Evolutionary conservation across 2,888 invertebrate genomes (phyloP), one percentile per base, ranked within the genome.

Genomic region (Spialia ferax): DNA sequence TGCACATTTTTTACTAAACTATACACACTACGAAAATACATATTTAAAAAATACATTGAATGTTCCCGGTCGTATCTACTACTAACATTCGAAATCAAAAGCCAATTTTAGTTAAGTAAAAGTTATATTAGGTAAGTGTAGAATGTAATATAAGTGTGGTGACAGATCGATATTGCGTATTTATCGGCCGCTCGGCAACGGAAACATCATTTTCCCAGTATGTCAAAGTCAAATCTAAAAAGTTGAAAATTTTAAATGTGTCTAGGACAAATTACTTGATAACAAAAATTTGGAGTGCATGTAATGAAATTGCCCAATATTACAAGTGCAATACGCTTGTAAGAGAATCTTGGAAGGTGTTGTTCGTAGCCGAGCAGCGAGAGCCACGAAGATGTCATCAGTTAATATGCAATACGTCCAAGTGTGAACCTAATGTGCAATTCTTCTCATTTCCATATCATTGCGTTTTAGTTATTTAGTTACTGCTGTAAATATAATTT

Each of bases 381-480:
- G 55, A 29, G 55, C 55, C 55, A 55, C 77, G 72, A 75, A 75
- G 42, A 54, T 74, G 82, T 83, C 83, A 80, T 80, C 85, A 80
- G 77, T 77, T 77, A 79, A 78, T 83, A 83, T 83, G 86, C 88
- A 86, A 89, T 87, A 86, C 91, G 92, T 93, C 91, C 91, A 91
- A 83, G 82, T 86, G 82, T 86, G 82, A 90, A 90, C 83, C 83
- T 84, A 78, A 86, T 91, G 93, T 93, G 93, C 93, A 93, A 93
- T 93, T 91, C 83, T 88, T 88, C 84, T 91, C 85, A 89, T 92
- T 92, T 92, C 88, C 91, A 90, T 92, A 88, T 91, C 88, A 85
- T 87, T 86, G 85, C 83, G 86, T 86, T 89, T 88, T 91, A 91
- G 85, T 89, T 88, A 77, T 88, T 92, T 91, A 91, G 85, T 91